phyloP scores from a whole-genome alignment of 1,140 invertebrate genomes.

The Rhysida immarginata region DNA sequence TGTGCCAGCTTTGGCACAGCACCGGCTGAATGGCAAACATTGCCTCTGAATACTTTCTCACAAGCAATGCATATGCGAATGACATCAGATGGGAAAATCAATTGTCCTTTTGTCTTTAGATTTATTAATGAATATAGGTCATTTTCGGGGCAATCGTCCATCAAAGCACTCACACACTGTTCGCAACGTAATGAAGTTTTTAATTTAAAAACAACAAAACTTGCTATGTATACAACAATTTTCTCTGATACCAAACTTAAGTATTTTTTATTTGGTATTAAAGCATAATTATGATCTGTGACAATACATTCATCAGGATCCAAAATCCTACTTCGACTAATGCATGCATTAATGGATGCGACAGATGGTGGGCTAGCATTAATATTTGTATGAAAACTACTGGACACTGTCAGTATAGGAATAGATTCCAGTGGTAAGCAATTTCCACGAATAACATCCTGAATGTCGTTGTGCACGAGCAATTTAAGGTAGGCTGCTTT shows the following conservation, averaged over 20 bases:
- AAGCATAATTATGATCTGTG: neutral
- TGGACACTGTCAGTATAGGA: neutral
- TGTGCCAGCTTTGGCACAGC: too few species aligned
- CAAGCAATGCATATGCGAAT: too few species aligned
- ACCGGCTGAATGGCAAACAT: too few species aligned
- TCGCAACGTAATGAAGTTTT: neutral
- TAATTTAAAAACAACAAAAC: neutral
- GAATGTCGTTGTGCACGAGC: neutral
- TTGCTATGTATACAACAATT: neutral
- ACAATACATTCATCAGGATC: neutral
- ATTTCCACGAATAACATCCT: neutral
- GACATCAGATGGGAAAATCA: neutral
- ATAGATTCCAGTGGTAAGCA: neutral
- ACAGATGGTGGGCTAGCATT: neutral
- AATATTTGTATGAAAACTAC: neutral
- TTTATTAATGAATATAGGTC: neutral
- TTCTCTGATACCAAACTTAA: neutral
- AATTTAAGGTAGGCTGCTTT: neutral
- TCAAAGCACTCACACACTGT: neutral
- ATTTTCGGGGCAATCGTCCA: neutral
- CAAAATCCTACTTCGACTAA: neutral
- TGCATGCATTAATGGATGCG: neutral
- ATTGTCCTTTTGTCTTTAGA: neutral
- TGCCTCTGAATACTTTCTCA: too few species aligned
- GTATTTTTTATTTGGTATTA: neutral